Evolutionary conservation across 2,888 invertebrate species (phyloP).

Genomic region (Rhagonycha fulva): DNA sequence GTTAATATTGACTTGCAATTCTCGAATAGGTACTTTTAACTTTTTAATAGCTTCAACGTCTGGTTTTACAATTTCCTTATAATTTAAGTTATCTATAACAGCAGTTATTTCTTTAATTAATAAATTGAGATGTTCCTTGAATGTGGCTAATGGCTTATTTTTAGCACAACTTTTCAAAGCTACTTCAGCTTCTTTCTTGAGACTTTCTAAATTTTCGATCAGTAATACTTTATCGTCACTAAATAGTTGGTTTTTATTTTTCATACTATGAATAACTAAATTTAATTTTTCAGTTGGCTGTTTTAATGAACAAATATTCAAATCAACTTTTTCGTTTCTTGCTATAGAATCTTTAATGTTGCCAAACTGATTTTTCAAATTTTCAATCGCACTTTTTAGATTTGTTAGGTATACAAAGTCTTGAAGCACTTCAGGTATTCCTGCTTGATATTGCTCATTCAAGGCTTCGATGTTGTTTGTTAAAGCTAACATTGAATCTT

Average conservation of each 20-base stretch:
- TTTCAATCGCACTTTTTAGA: background rate
- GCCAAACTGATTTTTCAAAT: background rate
- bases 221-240: background rate
- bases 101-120: background rate
- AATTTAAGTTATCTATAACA: background rate
- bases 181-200: background rate
- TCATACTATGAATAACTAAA: background rate
- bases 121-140: background rate
- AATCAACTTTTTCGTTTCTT: background rate
- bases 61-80: background rate
- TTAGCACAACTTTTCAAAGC: background rate
- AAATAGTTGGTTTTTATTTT: background rate
- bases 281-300: background rate
- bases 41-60: background rate
- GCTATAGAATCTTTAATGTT: background rate
- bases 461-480: background rate
- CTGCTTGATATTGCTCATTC: background rate
- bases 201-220: background rate
- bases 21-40: constrained; percentile 1
- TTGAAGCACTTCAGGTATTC: background rate
- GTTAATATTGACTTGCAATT: background rate
- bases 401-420: background rate
- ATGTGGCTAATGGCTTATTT: background rate
- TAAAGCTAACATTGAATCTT: background rate
- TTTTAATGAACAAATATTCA: background rate